Evolutionary conservation across 2,888 invertebrate genomes (phyloP).

Genomic region (Heliconius ismenius): DNA sequence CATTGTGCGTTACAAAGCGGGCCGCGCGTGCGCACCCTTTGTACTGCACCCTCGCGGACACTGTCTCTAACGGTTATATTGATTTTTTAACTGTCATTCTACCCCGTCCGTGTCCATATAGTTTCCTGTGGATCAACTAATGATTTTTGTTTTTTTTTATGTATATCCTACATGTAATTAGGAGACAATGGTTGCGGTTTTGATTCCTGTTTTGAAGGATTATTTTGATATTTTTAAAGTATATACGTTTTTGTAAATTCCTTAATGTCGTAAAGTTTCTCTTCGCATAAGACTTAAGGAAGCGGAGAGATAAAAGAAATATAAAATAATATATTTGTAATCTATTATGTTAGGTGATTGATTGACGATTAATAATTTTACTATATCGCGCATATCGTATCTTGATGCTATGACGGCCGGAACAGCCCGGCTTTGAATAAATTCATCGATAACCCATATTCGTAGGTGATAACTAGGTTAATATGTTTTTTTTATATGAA

Average conservation of each 20-base stretch:
- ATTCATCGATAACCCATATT: slow-evolving; percentile 7
- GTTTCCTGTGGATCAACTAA: slow-evolving; percentile 30
- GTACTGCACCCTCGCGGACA: slow-evolving; percentile 73
- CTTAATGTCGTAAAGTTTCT: background rate
- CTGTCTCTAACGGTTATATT: slow-evolving; percentile 75
- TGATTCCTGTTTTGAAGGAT: background rate
- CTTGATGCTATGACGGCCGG: background rate
- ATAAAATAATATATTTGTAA: background rate
- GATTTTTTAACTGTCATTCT: slow-evolving; percentile 79
- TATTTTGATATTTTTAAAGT: background rate
- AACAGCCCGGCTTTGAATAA: background rate
- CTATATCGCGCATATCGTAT: slow-evolving; percentile 10
- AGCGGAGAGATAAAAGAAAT: background rate
- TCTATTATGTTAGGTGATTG: background rate
- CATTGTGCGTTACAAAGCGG: slow-evolving; percentile 58
- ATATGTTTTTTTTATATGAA: background rate
- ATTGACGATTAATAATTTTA: slow-evolving; percentile 12
- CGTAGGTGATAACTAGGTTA: slow-evolving; percentile 17
- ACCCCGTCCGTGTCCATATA: slow-evolving; percentile 41
- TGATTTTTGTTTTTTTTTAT: background rate
- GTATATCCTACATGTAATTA: background rate
- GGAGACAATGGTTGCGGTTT: background rate
- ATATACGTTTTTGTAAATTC: background rate
- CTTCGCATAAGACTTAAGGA: too few relatives aligned
- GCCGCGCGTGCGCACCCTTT: slow-evolving; percentile 64